phyloP scores from a whole-genome alignment of 2,797 vertebrate genomes.

The Cuniculus paca region DNA sequence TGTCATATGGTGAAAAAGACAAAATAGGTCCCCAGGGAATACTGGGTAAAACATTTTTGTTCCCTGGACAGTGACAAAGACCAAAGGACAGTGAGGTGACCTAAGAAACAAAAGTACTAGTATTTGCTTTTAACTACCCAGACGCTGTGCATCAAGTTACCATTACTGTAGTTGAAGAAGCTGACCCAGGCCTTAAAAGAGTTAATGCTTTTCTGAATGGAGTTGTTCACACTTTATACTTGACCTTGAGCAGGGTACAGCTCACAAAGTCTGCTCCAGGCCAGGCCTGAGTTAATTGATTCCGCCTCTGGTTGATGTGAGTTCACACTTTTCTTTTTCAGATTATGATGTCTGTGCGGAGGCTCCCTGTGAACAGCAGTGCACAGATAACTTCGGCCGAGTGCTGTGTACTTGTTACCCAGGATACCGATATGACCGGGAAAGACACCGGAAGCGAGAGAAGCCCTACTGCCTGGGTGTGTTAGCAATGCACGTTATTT shows the following conservation, averaged over 20 bases:
- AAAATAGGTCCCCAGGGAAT: too few species aligned
- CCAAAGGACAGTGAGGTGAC: neutral
- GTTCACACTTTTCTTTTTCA: slow-evolving; percentile 68
- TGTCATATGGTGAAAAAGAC: neutral
- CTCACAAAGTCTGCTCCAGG: neutral
- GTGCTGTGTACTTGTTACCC: slow-evolving; percentile 97
- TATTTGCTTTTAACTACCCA: neutral
- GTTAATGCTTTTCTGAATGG: rapidly evolving
- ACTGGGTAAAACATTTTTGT: neutral
- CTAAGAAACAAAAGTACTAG: too few species aligned
- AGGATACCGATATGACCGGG: slow-evolving; percentile 96
- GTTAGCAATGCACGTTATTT: neutral
- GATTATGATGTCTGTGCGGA: slow-evolving; percentile 96
- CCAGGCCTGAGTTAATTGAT: rapidly evolving
- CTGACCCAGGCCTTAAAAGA: neutral
- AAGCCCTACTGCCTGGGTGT: slow-evolving; percentile 97
- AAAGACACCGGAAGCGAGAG: slow-evolving; percentile 94
- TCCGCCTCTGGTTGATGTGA: rapidly evolving
- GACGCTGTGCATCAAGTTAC: rapidly evolving
- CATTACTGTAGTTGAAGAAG: rapidly evolving
- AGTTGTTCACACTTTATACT: rapidly evolving
- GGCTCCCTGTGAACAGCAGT: slow-evolving; percentile 98
- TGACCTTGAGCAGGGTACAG: neutral
- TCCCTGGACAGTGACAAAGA: neutral
- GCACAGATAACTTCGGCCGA: slow-evolving; percentile 97